Evolutionary conservation across 2,113 vertebrate species (phyloP).

Genomic region (Dipodomys ordii): DNA sequence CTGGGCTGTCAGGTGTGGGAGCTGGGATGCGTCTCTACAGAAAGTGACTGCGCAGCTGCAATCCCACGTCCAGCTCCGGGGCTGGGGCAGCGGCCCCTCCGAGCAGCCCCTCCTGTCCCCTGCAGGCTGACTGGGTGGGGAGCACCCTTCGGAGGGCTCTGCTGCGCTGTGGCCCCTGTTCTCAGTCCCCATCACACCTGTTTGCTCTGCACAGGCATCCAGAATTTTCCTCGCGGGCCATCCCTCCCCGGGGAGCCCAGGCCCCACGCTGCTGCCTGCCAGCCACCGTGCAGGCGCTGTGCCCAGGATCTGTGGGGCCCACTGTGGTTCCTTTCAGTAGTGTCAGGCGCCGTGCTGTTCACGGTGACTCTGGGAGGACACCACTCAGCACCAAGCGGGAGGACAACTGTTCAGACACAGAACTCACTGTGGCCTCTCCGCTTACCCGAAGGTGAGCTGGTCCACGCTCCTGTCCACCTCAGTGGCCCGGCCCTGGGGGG

Average conservation of each 20-base stretch:
- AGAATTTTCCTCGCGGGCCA: not conserved
- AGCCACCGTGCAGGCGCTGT: not conserved
- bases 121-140: not conserved
- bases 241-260: not conserved
- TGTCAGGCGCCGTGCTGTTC: too few relatives aligned
- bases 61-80: not conserved
- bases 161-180: not conserved
- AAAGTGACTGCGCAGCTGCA: fast-evolving
- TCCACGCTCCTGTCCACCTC: constrained; percentile 91
- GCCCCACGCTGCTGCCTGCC: fast-evolving
- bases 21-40: too few relatives aligned
- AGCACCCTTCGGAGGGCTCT: fast-evolving
- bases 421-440: not conserved
- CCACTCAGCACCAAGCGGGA: not conserved
- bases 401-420: fast-evolving
- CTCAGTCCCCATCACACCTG: not conserved
- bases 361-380: fast-evolving
- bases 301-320: not conserved
- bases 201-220: not conserved
- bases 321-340: not conserved
- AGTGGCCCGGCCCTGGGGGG: constrained; percentile 84
- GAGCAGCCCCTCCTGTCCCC: not conserved
- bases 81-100: fast-evolving
- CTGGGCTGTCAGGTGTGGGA: not conserved
- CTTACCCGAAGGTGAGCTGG: constrained; percentile 94